Base-by-base conservation (phyloP, 1,140 invertebrate genomes). In the Centruroides vittatus region DNA sequence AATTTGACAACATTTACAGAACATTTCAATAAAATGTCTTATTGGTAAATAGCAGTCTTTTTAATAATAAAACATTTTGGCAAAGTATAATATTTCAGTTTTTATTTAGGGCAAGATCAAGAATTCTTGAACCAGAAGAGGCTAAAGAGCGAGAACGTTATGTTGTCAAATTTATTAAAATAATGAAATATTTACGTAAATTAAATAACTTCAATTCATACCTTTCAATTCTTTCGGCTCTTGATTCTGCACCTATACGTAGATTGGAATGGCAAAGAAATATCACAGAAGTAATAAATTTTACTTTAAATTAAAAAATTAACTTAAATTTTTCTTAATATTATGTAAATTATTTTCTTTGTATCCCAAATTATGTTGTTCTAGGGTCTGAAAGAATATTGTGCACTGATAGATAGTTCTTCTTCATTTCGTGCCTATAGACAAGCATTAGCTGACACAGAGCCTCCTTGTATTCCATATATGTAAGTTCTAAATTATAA, bases 21-120 rank as follows among this genome's bases (percentile, higher is more conserved):
- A 74, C 95, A 99, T 78, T 99, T 99, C 73, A 99, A 99, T 74
- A 98, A 98, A 76, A 96, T 99, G 88, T 98, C 93, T 35, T 99
- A 93, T 69, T 99, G 95, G 96, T 64, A 47, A 58, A 61, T 60
- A 36, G 9, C 3, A 54, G 9, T 10, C 9, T 54, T 9, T 13
- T 54, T 54, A 54, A 54, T 55, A 11, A 23, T 35, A 23, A 6
- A 41, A 41, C 3, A 3, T 41, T 8, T 41, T 41, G 5, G 8
- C 8, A 41, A 41, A 41, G 41, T 3, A 41, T 6, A 41, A 8
- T 41, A 23, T 23, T 5, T 6, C 41, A 41, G 3, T 41, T 6
- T 41, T 41, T 8, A 41, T 74, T 56, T 65, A 84, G 83, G 83
- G 88, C 88, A 23, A 77, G 91, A 55, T 86, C 86, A 23, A 76